These are phyloP conservation scores for Falco columbarius DNA, from an alignment of 2,797 vertebrate genomes.

Conservation along the genomic window DNA sequence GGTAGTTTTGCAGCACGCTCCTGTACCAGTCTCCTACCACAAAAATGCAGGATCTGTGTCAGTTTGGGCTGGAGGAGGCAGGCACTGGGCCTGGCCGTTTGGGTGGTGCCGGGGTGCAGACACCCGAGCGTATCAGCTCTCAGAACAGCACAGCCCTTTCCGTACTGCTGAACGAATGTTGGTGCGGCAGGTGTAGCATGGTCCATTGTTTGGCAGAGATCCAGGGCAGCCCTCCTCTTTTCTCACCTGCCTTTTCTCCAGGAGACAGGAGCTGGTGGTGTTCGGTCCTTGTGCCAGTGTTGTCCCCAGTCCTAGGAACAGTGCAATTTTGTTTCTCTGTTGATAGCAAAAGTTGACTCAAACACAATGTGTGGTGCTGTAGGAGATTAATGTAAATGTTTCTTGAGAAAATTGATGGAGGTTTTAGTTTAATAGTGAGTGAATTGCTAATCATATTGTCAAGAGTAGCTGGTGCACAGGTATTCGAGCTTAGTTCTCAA, in stretches of 20 bases:
- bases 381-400: background rate
- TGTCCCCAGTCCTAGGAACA: background rate
- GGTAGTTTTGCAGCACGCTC: background rate
- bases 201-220: background rate
- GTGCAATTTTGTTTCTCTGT: background rate
- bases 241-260: background rate
- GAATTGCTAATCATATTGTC: background rate
- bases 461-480: background rate
- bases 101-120: background rate
- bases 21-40: background rate
- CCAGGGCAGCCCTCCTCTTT: background rate
- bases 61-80: background rate
- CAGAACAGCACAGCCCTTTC: background rate
- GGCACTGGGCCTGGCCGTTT: background rate
- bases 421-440: background rate
- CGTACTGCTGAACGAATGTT: accelerated
- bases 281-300: background rate
- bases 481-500: background rate
- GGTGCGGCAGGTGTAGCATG: background rate
- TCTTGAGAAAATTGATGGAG: background rate
- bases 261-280: background rate
- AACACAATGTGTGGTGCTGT: accelerated
- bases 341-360: background rate
- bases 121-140: too few species aligned
- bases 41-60: background rate